phyloP scores from a whole-genome alignment of 1,140 invertebrate genomes.

The Ips nitidus region DNA sequence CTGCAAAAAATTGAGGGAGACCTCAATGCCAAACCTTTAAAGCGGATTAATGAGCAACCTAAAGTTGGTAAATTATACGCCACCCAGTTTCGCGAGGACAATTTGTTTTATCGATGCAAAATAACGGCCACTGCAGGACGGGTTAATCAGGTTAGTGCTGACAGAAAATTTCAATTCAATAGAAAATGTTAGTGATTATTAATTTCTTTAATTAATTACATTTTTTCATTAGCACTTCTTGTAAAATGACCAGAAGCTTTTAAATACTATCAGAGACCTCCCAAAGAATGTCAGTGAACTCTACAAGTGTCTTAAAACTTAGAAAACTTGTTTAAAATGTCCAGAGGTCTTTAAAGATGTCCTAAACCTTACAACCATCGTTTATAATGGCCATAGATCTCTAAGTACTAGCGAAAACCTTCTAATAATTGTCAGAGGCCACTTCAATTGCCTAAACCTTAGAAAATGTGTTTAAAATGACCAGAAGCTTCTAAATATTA shows the following conservation, averaged over 20 bases:
- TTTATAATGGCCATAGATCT: too few relatives aligned
- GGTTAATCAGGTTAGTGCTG: conserved; percentile 32
- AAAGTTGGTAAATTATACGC: conserved; percentile 46
- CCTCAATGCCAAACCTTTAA: conserved; percentile 38
- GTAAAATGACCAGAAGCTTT: too few relatives aligned
- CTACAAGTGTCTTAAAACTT: too few relatives aligned
- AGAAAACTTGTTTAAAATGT: too few relatives aligned
- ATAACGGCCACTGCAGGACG: conserved; percentile 41
- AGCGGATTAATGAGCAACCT: conserved; percentile 18
- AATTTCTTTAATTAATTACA: conserved; percentile 1
- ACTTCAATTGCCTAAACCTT: too few relatives aligned
- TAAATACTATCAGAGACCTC: too few relatives aligned
- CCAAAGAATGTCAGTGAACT: too few relatives aligned
- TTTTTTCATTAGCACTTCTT: background rate
- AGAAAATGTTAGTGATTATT: background rate
- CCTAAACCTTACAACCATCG: background rate
- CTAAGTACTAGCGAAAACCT: too few relatives aligned
- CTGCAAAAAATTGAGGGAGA: conserved; percentile 44
- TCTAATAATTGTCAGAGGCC: too few relatives aligned
- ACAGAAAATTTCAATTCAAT: background rate
- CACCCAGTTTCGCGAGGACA: conserved; percentile 49
- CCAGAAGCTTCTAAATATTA: too few relatives aligned
- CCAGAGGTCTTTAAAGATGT: background rate
- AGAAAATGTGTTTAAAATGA: too few relatives aligned
- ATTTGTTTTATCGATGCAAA: conserved; percentile 51